A percentile compares a stretch with the other conserved stretches of the same genome.
Evolutionary conservation across 2,113 vertebrate species (phyloP).

Genomic region (Rhea pennata): DNA sequence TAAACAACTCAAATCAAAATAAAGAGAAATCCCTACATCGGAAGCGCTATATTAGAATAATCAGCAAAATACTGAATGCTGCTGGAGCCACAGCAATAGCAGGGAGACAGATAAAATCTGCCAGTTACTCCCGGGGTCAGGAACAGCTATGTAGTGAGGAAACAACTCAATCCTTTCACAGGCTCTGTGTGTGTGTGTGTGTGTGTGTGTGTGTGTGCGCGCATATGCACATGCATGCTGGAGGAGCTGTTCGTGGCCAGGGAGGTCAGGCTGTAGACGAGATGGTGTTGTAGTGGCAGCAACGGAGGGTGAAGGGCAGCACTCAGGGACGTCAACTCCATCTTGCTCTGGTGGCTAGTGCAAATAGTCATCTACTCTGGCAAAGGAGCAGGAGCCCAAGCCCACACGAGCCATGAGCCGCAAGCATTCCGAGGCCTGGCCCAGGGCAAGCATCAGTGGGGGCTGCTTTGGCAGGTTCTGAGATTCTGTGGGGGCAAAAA

Average conservation of each 20-base stretch:
- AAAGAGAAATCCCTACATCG: conserved; percentile 64
- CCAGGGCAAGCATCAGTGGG: conserved; percentile 94
- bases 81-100: conserved; percentile 55
- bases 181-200: neutral
- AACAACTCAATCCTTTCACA: conserved; percentile 30
- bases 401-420: conserved; percentile 96
- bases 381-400: conserved; percentile 96
- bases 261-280: conserved; percentile 12
- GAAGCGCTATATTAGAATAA: conserved; percentile 74
- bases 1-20: conserved; percentile 71
- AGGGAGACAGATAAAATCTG: conserved; percentile 16
- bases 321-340: conserved; percentile 33
- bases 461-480: conserved; percentile 99
- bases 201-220: neutral
- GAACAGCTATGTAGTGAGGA: conserved; percentile 37
- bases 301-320: conserved; percentile 61
- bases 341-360: conserved; percentile 84
- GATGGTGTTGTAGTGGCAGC: conserved; percentile 59
- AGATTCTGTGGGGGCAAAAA: conserved; percentile 83
- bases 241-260: conserved; percentile 30
- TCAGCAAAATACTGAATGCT: conserved; percentile 67
- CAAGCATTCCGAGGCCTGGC: conserved; percentile 97
- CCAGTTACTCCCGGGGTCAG: conserved; percentile 50
- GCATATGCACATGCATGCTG: neutral
- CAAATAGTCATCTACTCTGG: conserved; percentile 99